Base-by-base conservation (phyloP, 2,113 vertebrate species). In the Hystrix brachyura region DNA sequence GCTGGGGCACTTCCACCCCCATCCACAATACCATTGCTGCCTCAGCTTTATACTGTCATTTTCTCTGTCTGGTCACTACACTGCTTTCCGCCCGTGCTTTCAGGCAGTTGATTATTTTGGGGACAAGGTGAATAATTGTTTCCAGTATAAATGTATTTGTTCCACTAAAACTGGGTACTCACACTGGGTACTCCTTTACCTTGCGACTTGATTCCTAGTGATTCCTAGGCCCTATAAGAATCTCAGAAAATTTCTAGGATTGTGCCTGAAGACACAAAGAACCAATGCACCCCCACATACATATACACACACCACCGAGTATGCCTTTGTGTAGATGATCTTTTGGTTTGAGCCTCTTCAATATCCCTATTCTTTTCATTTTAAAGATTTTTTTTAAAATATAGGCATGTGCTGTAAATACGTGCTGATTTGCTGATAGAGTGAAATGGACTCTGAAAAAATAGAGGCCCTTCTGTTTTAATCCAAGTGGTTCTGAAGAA, bases 381-480 rank as follows among this genome's bases (percentile, higher is more conserved):
- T n/a, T 88, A 60, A 90, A 87, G 21, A 55, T n/a, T n/a, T n/a
- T 25, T 51, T 65, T 67, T 25, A 3, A 78, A 80, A 87, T n/a
- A 55, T 34, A 57, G 2, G 18, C 2, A 13, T 18, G 8, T 69
- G 2, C 14, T 2, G 32, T 72, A 72, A 78, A 67, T 90, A 46
- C 7, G 38, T 46, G 29, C 10, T 87, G 62, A 81, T 60, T 87
- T 53, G 34, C 15, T 85, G 18, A 74, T 18, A 85, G 29, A 83
- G 23, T 60, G 21, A 87, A 86, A 78, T 29, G n/a, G 51, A 57
- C 38, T 94, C 51, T 90, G 81, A 76, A 34, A 59, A 95, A 74
- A 38, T 8, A 38, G 23, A 72, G 53, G 3, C 8, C 43, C 25
- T 55, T 88, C 17, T 82, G 78, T 86, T 88, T 72, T 51, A 92